Evolutionary conservation across 2,888 invertebrate genomes (phyloP), one percentile per base, ranked within the genome.

Genomic region (Drosophila recens): DNA sequence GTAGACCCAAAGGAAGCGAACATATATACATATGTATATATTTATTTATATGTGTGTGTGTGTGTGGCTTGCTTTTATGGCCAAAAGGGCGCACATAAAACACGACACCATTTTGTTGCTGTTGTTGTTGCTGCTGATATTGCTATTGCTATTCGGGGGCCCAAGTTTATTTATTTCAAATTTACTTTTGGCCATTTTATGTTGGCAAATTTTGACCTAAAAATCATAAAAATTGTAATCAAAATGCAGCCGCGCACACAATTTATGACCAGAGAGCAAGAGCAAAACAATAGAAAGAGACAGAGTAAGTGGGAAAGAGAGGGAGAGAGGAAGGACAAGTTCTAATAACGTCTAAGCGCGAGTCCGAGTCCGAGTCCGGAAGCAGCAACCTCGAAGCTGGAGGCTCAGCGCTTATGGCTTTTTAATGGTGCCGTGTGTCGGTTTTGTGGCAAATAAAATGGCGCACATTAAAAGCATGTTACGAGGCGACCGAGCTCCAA

Each of bases 161-260:
- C 62, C 62, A 58, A 71, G 67, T 87, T 87, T 85, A 85, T 86
- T 79, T 72, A 88, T 86, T 88, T 86, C 68, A 84, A 88, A 88
- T 88, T 86, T 86, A 85, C 88, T 88, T 85, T 88, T 82, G 83
- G 77, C 86, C 86, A 78, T 88, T 87, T 86, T 88, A 89, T 84
- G 89, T 87, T 84, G 82, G 76, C 84, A 88, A 88, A 89, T 85
- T 89, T 87, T 89, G 89, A 89, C 89, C 89, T 89, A 88, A 84
- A 90, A 83, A 90, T 88, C 89, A 88, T 90, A 90, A 89, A 89
- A 89, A 83, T 80, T 79, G 83, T 82, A 85, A 89, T 88, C 79
- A 83, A 87, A 83, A 85, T 77, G 67, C 83, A 71, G 82, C 66
- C 45, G 61, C 67, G 67, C 73, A 69, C 76, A 72, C 76, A 79